These are phyloP conservation scores for Harpalus rufipes DNA, from an alignment of 2,888 invertebrate species.

Conservation along the genomic window DNA sequence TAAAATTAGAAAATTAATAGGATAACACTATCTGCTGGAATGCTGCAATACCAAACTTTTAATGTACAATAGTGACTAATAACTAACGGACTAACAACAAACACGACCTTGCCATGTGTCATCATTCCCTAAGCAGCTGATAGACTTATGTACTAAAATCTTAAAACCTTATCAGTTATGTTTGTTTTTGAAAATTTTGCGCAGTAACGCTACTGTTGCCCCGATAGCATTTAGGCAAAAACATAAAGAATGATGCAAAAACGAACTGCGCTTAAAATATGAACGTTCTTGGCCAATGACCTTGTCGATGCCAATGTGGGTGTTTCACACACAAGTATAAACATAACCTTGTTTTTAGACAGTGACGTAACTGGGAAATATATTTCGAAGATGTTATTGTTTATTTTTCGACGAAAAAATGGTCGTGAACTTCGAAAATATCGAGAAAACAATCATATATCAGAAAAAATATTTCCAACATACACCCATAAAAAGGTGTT, in stretches of 20 bases:
- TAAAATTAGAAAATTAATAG: neutral
- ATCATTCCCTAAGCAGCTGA: neutral
- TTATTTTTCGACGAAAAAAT: neutral
- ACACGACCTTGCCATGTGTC: neutral
- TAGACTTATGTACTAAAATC: neutral
- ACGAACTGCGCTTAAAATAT: conserved; percentile 3
- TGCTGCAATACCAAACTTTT: neutral
- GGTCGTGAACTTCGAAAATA: neutral
- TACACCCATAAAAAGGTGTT: too few relatives aligned
- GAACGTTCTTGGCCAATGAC: conserved; percentile 55
- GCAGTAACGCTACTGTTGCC: neutral
- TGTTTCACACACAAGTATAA: conserved; percentile 44
- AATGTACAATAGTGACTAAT: neutral
- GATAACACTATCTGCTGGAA: neutral
- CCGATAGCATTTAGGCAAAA: too few relatives aligned
- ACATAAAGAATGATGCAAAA: neutral
- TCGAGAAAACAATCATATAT: too few relatives aligned
- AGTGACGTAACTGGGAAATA: conserved; percentile 36
- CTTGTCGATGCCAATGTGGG: conserved; percentile 56
- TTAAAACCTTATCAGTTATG: neutral
- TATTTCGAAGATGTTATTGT: conserved; percentile 14
- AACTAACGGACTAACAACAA: neutral
- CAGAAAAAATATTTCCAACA: too few relatives aligned
- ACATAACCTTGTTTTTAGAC: conserved; percentile 57
- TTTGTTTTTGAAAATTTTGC: neutral